phyloP scores from a whole-genome alignment of 2,797 vertebrate genomes.

The Acanthurus leucopareius region DNA sequence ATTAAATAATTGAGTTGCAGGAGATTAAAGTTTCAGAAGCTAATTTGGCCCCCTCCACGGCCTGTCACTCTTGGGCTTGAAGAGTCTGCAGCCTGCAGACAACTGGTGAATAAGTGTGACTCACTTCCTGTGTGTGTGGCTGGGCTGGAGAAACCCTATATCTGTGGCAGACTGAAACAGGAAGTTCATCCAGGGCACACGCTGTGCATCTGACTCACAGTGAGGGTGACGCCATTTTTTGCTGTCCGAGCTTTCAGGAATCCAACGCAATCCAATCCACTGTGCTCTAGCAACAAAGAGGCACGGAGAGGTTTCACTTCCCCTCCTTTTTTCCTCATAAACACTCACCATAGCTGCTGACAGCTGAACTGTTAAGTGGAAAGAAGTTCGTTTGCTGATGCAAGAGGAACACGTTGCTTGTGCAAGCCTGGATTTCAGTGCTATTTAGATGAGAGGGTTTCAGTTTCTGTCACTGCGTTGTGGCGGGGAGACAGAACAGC shows the following conservation, averaged over 20 bases:
- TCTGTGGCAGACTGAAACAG: constrained; percentile 78
- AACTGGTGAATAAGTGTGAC: constrained; percentile 79
- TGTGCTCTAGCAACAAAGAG: constrained; percentile 73
- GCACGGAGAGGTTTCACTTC: constrained; percentile 75
- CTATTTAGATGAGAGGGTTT: constrained; percentile 66
- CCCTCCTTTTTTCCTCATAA: constrained; percentile 60
- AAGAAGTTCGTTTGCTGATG: constrained; percentile 77
- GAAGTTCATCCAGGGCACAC: constrained; percentile 83
- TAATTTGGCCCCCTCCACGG: constrained; percentile 78
- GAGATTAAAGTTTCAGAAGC: constrained; percentile 86
- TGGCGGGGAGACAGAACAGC: constrained; percentile 54
- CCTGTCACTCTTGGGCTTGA: constrained; percentile 74
- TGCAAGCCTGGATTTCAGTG: constrained; percentile 72
- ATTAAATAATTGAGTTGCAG: constrained; percentile 86
- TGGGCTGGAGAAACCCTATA: constrained; percentile 82
- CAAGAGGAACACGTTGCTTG: constrained; percentile 75
- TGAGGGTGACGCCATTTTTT: constrained; percentile 81
- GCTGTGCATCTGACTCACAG: constrained; percentile 74
- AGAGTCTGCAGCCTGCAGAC: constrained; percentile 75
- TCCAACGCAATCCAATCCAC: constrained; percentile 59
- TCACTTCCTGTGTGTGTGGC: constrained; percentile 82
- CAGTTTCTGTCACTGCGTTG: constrained; percentile 61
- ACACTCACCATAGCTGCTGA: constrained; percentile 73
- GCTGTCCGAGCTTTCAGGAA: constrained; percentile 80
- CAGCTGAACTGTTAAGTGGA: constrained; percentile 73